A percentile compares a stretch with the other conserved stretches of the same genome.
Conservation (phyloP, 2,797 vertebrate species). For the Alectoris magna region DNA sequence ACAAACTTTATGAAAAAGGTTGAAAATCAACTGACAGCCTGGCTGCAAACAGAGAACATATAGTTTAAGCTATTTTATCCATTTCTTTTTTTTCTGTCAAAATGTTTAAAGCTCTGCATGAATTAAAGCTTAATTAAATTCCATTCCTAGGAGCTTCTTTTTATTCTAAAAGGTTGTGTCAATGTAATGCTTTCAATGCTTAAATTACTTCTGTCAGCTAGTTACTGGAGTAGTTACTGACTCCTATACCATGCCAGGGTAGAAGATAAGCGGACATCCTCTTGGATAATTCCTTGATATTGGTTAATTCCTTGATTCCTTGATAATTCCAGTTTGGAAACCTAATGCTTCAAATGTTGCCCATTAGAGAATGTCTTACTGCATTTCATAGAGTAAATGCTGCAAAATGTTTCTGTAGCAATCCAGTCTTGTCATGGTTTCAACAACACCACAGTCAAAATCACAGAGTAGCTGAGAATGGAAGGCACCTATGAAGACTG, state of each 20-base stretch:
- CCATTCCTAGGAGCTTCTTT: not conserved
- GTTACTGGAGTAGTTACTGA: not conserved
- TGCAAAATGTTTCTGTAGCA: not conserved
- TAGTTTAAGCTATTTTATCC: not conserved
- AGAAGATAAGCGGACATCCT: not conserved
- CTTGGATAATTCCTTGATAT: not conserved
- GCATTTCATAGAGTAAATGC: not conserved
- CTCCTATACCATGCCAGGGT: not conserved
- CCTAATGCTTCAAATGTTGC: not conserved
- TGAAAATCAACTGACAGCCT: not conserved
- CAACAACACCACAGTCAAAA: not conserved
- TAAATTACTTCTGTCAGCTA: not conserved
- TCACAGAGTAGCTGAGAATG: not conserved
- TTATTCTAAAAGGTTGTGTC: not conserved
- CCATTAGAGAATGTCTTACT: not conserved
- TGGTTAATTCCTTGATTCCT: not conserved
- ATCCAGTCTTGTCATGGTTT: not conserved
- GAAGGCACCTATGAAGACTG: not conserved
- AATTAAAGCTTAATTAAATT: not conserved
- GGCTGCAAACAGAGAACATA: not conserved
- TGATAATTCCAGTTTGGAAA: not conserved
- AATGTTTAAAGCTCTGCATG: not conserved
- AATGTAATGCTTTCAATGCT: not conserved
- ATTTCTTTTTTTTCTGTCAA: not conserved
- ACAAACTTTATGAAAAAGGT: not conserved